Evolutionary conservation across 1,140 invertebrate species (phyloP).

Genomic region (Stegodyphus mimosarum): DNA sequence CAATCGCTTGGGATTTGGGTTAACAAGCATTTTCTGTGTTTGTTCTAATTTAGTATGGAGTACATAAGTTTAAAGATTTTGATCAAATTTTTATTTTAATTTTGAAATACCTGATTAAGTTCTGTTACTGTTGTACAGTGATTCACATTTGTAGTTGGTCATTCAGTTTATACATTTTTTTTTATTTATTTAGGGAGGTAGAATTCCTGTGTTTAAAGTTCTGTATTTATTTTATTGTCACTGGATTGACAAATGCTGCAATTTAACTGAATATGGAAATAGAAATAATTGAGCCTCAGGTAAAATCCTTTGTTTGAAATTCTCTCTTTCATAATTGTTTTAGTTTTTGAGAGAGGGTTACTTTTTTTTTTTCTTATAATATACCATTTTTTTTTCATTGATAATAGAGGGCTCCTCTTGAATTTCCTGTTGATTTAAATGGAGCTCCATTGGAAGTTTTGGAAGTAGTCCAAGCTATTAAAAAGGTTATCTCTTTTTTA

Average conservation of each 20-base stretch:
- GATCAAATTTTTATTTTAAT: background rate
- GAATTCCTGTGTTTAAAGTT: slow-evolving; percentile 15
- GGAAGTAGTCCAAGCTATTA: slow-evolving; percentile 56
- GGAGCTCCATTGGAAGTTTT: slow-evolving; percentile 35
- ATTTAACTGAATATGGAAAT: slow-evolving; percentile 45
- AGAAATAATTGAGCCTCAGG: slow-evolving; percentile 58
- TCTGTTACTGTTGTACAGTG: background rate
- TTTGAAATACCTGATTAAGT: background rate
- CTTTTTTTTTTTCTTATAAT: background rate
- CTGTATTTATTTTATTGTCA: slow-evolving; percentile 45
- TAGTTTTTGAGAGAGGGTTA: background rate
- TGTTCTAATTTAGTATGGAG: too few species aligned
- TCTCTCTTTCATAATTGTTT: background rate
- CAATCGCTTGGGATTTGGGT: too few species aligned
- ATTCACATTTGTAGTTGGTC: too few species aligned
- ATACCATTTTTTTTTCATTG: background rate
- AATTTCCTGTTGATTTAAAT: slow-evolving; percentile 49
- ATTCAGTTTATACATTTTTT: too few species aligned
- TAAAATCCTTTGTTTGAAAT: background rate
- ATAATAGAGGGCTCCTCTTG: slow-evolving; percentile 53
- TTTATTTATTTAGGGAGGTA: too few species aligned
- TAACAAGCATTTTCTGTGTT: too few species aligned
- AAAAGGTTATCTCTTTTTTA: slow-evolving; percentile 18
- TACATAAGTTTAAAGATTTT: too few species aligned
- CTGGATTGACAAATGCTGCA: slow-evolving; percentile 46